Evolutionary conservation across 2,888 invertebrate genomes (phyloP).

Genomic region (Diadegma fenestrale): DNA sequence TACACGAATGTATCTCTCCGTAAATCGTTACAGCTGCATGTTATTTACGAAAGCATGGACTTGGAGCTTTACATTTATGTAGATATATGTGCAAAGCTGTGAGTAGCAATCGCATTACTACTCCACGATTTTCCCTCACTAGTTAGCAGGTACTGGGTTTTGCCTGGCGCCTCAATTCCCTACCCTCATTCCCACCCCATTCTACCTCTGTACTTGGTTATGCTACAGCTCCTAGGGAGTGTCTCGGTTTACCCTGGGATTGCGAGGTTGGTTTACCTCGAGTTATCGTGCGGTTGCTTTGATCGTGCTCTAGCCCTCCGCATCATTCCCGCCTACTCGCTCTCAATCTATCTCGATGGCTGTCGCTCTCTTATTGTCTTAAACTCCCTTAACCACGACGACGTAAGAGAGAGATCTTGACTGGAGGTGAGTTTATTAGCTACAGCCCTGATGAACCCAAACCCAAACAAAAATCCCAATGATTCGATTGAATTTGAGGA

Average conservation of each 20-base stretch:
- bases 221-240: constrained; percentile 45
- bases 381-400: neutral
- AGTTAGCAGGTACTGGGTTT: constrained; percentile 39
- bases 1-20: neutral
- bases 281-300: constrained; percentile 75
- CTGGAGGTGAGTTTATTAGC: constrained; percentile 1
- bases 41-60: neutral
- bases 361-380: constrained; percentile 8
- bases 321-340: neutral
- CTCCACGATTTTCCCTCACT: constrained; percentile 22
- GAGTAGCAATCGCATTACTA: constrained; percentile 17
- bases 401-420: neutral
- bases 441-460: neutral
- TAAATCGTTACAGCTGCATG: neutral
- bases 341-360: neutral
- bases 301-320: constrained; percentile 66
- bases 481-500: neutral
- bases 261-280: constrained; percentile 75
- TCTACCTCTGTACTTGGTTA: constrained; percentile 35
- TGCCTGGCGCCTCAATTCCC: constrained; percentile 38
- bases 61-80: neutral
- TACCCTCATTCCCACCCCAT: constrained; percentile 25
- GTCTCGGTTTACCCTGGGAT: constrained; percentile 76
- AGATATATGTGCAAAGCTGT: neutral
- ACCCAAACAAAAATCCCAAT: neutral